Base-by-base conservation (phyloP, 2,888 invertebrate genomes). In the Latrodectus hesperus region DNA sequence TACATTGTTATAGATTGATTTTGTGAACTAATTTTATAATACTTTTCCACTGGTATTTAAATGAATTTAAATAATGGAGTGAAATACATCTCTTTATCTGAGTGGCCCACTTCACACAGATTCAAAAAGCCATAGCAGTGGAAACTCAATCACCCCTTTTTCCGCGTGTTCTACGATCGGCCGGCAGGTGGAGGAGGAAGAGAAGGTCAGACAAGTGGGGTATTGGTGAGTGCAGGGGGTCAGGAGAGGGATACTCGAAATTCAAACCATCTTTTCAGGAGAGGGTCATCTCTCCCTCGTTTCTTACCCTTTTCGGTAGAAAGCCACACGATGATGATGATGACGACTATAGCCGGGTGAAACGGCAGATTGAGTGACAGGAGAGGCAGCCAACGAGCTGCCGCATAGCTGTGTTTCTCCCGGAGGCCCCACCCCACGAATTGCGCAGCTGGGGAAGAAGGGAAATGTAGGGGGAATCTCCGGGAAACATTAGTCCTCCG, bases 401-500 rank as follows among this genome's bases (percentile, higher is more conserved):
- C 64, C 77, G 71, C 53, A 17, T 65, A 81, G 86, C 86, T 87
- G 86, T 87, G 84, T 71, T 74, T 67, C 67, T 16, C 38, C 71
- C 49, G 11, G 8, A 49, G n/a, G 53, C 77, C 55, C 71, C 86
- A 71, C 75, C 86, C 86, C 81, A 64, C 26, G 68, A 64, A 80
- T 75, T 80, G 67, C 74, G 71, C 55, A 71, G 49, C 71, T 51
- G 49, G 38, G 12, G 11, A 26, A 11, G 38, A 70, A 55, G 81
- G 26, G 26, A 75, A 68, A 55, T 38, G 38, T 38, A 82, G 52
- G 82, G 80, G 86, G 76, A 76, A 68, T 71, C 76, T 81, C 81
- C 81, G 77, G 79, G 72, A 68, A 72, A 87, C 86, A 87, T 87
- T 87, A 87, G 86, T 81, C 86, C 85, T 86, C 78, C 79, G 80